phyloP scores from a whole-genome alignment of 2,888 invertebrate species.

The Nebria brevicollis region DNA sequence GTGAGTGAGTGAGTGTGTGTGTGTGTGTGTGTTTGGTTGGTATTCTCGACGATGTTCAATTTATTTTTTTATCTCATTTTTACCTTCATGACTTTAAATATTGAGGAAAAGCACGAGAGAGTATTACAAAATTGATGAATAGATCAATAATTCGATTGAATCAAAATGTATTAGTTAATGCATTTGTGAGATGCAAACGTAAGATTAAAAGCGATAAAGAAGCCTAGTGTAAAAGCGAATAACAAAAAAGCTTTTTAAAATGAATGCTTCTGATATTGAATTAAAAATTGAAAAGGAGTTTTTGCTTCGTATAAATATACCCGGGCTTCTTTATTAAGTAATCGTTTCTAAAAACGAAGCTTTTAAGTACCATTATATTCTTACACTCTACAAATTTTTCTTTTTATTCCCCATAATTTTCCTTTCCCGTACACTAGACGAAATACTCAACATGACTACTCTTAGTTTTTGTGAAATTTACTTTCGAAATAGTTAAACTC shows the following conservation, averaged over 20 bases:
- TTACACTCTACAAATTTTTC: neutral
- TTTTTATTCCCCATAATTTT: neutral
- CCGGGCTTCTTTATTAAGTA: slow-evolving; percentile 32
- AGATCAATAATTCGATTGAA: neutral
- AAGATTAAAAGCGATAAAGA: neutral
- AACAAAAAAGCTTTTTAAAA: slow-evolving; percentile 38
- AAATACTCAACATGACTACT: neutral
- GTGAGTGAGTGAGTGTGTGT: no score
- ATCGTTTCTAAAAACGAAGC: slow-evolving; percentile 31
- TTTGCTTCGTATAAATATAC: slow-evolving; percentile 21
- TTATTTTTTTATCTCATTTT: no score
- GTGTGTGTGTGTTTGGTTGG: no score
- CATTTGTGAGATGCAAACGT: slow-evolving; percentile 21
- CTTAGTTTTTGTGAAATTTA: neutral
- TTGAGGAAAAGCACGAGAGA: no score
- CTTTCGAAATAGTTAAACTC: no score
- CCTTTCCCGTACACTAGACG: neutral
- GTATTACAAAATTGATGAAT: neutral
- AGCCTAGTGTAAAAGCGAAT: neutral
- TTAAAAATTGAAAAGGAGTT: slow-evolving; percentile 43
- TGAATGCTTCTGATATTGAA: slow-evolving; percentile 43
- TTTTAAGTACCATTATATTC: slow-evolving; percentile 18
- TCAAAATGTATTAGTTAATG: neutral
- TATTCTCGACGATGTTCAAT: no score
- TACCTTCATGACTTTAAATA: no score